A percentile compares a stretch with the other conserved stretches of the same genome.
Conservation (phyloP, 2,888 invertebrate species). For the Cantharis rustica region DNA sequence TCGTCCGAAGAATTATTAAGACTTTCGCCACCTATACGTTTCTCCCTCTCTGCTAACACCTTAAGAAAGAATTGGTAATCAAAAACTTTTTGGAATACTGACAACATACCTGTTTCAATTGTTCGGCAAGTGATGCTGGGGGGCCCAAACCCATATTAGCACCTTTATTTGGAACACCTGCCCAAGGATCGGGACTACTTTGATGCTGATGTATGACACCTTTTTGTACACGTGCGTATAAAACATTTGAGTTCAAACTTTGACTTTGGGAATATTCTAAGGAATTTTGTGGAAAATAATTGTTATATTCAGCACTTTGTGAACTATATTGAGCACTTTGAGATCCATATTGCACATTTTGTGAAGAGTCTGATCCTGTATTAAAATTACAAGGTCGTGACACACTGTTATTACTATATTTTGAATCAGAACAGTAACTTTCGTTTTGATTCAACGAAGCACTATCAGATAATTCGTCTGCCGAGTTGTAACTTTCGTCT, state of each 20-base stretch:
- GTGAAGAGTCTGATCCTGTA: constrained; percentile 38
- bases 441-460: constrained; percentile 25
- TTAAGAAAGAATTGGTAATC: constrained; percentile 26
- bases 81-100: not conserved
- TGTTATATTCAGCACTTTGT: constrained; percentile 40
- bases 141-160: constrained; percentile 63
- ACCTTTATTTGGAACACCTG: constrained; percentile 44
- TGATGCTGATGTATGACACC: constrained; percentile 49
- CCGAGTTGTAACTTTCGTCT: constrained; percentile 73
- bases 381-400: constrained; percentile 40
- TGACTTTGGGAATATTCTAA: constrained; percentile 23
- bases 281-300: constrained; percentile 46
- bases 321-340: constrained; percentile 38
- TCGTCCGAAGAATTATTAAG: constrained; percentile 66
- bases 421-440: constrained; percentile 19
- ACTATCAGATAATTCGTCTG: constrained; percentile 55
- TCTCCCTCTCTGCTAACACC: constrained; percentile 81
- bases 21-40: constrained; percentile 64
- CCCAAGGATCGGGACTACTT: constrained; percentile 53
- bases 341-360: constrained; percentile 37
- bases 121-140: constrained; percentile 81
- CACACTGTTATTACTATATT: constrained; percentile 21
- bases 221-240: constrained; percentile 63
- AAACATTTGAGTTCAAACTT: constrained; percentile 38
- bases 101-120: constrained; percentile 72